These are phyloP conservation scores for Drosophila dives DNA, from an alignment of 2,888 invertebrate genomes.

Conservation along the genomic window DNA sequence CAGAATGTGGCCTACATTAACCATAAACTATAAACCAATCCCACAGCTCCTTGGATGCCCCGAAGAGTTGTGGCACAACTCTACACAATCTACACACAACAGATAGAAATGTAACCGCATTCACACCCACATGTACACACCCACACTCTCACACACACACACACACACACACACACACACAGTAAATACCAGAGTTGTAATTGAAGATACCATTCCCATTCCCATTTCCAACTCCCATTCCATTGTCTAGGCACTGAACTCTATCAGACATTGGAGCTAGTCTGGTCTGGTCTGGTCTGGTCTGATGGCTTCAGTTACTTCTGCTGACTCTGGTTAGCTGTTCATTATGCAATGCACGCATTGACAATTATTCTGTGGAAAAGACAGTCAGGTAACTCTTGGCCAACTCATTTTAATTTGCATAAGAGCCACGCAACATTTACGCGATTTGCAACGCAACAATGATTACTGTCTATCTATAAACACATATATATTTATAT, in stretches of 20 bases:
- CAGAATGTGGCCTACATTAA: conserved; percentile 15
- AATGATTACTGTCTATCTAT: conserved; percentile 8
- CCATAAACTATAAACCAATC: conserved; percentile 17
- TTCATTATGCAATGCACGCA: conserved; percentile 81
- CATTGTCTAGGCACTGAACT: conserved; percentile 55
- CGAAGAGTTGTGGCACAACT: conserved; percentile 16
- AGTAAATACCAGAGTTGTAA: neutral
- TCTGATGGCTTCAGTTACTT: conserved; percentile 12
- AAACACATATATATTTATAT: neutral
- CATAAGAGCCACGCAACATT: conserved; percentile 66
- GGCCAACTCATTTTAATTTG: conserved; percentile 75
- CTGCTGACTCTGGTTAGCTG: conserved; percentile 28
- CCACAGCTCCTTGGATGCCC: conserved; percentile 44
- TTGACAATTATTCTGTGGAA: conserved; percentile 80
- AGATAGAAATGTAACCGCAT: conserved; percentile 34
- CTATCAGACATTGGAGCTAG: conserved; percentile 24
- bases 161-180: conserved; percentile 7
- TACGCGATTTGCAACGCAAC: conserved; percentile 29
- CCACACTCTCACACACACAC: conserved; percentile 3
- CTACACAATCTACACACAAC: conserved; percentile 1
- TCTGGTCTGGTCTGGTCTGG: conserved; percentile 1
- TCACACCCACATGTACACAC: conserved; percentile 18
- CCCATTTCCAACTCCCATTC: conserved; percentile 25
- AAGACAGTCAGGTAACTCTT: conserved; percentile 60
- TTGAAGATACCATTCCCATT: conserved; percentile 42